These are phyloP conservation scores for Camarhynchus parvulus DNA, from an alignment of 2,113 vertebrate species.

Conservation along the genomic window DNA sequence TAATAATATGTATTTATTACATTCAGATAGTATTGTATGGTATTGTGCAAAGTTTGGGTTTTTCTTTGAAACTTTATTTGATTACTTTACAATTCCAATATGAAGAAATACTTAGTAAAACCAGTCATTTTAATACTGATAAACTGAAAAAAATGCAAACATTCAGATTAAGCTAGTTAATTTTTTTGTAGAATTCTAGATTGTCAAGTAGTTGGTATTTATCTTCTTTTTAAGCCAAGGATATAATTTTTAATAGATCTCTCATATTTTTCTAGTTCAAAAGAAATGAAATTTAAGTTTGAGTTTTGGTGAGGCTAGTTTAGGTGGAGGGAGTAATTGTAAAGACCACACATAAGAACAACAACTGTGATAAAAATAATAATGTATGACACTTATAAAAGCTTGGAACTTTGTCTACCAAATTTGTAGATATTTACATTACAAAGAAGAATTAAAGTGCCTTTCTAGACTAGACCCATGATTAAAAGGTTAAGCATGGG, in stretches of 20 bases:
- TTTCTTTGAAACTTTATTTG: background rate
- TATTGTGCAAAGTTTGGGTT: background rate
- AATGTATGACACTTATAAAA: background rate
- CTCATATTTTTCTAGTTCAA: background rate
- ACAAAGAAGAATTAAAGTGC: conserved; percentile 23
- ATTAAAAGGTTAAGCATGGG: conserved; percentile 8
- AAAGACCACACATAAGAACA: background rate
- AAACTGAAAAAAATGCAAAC: background rate
- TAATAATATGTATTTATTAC: background rate
- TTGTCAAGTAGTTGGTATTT: background rate
- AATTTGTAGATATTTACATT: conserved; percentile 13
- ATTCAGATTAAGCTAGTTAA: background rate
- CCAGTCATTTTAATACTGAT: background rate
- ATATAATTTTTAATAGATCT: background rate
- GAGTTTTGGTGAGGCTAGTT: background rate
- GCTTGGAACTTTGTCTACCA: background rate
- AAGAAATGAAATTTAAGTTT: background rate
- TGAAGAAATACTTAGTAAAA: background rate
- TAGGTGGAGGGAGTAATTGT: background rate
- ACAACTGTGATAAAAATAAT: background rate
- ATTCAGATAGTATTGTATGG: background rate
- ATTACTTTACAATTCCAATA: background rate
- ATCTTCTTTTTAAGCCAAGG: background rate
- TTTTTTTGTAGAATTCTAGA: background rate
- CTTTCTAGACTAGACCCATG: background rate